These are phyloP conservation scores for Zaprionus capensis DNA, from an alignment of 1,140 invertebrate genomes.

Conservation along the genomic window DNA sequence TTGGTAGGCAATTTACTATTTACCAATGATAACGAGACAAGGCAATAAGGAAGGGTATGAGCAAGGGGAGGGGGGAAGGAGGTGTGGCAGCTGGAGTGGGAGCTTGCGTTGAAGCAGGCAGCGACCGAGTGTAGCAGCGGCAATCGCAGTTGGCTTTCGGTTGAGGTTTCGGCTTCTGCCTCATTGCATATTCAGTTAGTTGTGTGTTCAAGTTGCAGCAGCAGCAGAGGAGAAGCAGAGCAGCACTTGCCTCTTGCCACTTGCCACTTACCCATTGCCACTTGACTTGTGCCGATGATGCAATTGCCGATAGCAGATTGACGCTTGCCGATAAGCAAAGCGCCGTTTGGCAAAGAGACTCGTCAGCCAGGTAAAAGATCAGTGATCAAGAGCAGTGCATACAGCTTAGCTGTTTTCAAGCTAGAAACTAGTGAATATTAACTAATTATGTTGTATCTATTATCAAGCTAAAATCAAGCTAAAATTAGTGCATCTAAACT, in stretches of 20 bases:
- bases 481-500: neutral
- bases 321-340: conserved; percentile 4
- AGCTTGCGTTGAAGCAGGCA: neutral
- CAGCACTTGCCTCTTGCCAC: conserved; percentile 17
- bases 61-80: neutral
- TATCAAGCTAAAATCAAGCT: neutral
- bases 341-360: conserved; percentile 19
- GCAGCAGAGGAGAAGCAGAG: too few relatives aligned
- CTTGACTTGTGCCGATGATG: conserved; percentile 18
- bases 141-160: conserved; percentile 15
- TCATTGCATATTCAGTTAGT: conserved; percentile 79
- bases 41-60: neutral
- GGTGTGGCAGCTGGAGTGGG: neutral
- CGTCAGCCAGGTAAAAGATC: conserved; percentile 33
- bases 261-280: conserved; percentile 19
- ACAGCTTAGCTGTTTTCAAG: neutral
- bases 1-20: conserved; percentile 79
- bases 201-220: conserved; percentile 25
- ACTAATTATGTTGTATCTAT: neutral
- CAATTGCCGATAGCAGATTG: conserved; percentile 16
- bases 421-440: neutral
- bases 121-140: neutral
- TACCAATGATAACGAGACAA: conserved; percentile 71
- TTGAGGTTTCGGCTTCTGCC: conserved; percentile 50
- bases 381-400: neutral